Evolutionary conservation across 2,888 invertebrate genomes (phyloP), one percentile per base, ranked within the genome.

Genomic region (Napeogenes inachia): DNA sequence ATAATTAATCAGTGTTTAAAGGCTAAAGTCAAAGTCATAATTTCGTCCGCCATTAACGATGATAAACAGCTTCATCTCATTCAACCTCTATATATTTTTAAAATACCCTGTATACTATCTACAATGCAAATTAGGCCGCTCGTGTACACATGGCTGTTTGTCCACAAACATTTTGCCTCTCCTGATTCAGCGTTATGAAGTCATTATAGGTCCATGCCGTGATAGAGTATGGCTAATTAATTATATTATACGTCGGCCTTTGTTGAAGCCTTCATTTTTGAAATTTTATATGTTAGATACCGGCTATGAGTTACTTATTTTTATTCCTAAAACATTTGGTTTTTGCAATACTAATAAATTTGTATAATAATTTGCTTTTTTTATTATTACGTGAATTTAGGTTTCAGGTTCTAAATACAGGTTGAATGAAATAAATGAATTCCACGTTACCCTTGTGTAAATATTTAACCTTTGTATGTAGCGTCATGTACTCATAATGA

Each of bases 141-240:
- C 59, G 45, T 54, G 57, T 45, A 58, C 57, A 57, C 62, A 50
- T 45, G 47, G 33, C 57, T 73, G 76, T 76, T 71, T 70, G 68
- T 62, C 57, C 60, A 68, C 70, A 78, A 78, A 78, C 77, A 73
- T 72, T 74, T 70, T 69, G 70, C 67, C 70, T 57, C 59, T 46
- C 59, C 57, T 57, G 57, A 62, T 64, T 68, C 63, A 61, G 65
- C 57, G 68, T 63, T 73, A 75, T 78, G 66, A 75, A 73, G 76
- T 69, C 66, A 70, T 78, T 71, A 75, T 70, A 62, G 56, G 45
- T 57, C 59, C 63, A 47, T 56, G 21, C 13, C 38, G 38, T 21
- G 47, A 56, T 60, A 55, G 56, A 42, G 56, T 56, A 55, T 50
- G 6, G 30, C 30, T 50, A 50, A 50, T 50, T 50, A 50, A 50